A percentile compares a stretch with the other conserved stretches of the same genome.
Evolutionary conservation across 2,797 vertebrate species (phyloP).

Genomic region (Leontocebus nigricollis): DNA sequence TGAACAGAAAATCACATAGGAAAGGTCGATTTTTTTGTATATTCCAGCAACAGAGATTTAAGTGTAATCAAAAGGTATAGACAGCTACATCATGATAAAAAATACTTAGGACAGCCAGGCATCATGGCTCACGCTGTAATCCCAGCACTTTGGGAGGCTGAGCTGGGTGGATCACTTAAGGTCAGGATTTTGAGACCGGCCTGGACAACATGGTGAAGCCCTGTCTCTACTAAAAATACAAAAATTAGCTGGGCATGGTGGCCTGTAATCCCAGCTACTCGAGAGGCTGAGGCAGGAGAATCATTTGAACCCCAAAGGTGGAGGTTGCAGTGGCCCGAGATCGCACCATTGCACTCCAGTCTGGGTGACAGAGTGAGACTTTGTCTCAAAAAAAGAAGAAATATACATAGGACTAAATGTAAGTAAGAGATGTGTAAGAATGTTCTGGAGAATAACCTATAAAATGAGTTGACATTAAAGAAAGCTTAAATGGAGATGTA

Average conservation of each 20-base stretch:
- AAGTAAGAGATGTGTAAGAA: not conserved
- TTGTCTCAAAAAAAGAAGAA: not conserved
- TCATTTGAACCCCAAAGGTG: too few species aligned
- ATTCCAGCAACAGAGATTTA: not conserved
- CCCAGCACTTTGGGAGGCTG: too few species aligned
- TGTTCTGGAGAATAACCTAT: not conserved
- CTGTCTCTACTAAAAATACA: too few species aligned
- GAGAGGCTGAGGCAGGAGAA: too few species aligned
- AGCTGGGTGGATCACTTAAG: too few species aligned
- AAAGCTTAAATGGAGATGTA: not conserved
- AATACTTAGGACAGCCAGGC: not conserved
- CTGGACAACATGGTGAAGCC: too few species aligned
- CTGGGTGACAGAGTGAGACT: not conserved
- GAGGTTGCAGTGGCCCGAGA: too few species aligned
- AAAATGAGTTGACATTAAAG: not conserved
- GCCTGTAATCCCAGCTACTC: too few species aligned
- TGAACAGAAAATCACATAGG: not conserved
- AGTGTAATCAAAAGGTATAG: not conserved
- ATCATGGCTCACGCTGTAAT: fast-evolving
- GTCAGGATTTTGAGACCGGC: too few species aligned
- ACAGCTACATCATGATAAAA: not conserved
- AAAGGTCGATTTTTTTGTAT: not conserved
- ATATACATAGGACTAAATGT: not conserved
- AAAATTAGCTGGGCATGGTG: too few species aligned
- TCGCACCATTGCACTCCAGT: not conserved